Evolutionary conservation across 2,888 invertebrate species (phyloP).

Genomic region (Aquatica leii): DNA sequence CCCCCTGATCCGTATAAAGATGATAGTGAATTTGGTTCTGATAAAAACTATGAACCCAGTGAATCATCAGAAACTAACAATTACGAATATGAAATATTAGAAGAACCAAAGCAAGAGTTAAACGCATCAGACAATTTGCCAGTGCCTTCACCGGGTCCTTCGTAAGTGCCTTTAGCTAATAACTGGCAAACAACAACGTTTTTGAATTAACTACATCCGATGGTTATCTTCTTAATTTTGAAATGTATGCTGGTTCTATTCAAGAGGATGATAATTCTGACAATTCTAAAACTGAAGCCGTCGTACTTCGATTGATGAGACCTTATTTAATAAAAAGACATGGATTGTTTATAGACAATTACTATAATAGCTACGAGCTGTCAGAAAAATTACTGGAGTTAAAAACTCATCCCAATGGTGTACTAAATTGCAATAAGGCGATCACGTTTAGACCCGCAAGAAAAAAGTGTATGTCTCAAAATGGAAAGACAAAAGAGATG

Average conservation of each 20-base stretch:
- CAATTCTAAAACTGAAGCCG: neutral
- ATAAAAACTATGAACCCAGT: too few relatives aligned
- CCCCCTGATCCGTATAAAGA: too few relatives aligned
- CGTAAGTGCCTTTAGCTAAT: neutral
- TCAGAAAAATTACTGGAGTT: constrained; percentile 23
- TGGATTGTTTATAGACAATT: neutral
- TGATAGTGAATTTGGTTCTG: too few relatives aligned
- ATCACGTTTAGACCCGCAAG: constrained; percentile 25
- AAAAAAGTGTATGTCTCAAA: too few relatives aligned
- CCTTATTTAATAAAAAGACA: neutral
- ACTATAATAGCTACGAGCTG: constrained; percentile 30
- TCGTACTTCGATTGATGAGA: neutral
- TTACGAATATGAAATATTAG: neutral
- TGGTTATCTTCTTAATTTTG: neutral
- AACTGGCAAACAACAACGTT: neutral
- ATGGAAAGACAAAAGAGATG: constrained; percentile 37
- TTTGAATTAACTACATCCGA: neutral
- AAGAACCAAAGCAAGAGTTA: neutral
- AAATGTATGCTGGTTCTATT: neutral
- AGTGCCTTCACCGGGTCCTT: too few relatives aligned
- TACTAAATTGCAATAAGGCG: constrained; percentile 27
- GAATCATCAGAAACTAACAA: too few relatives aligned
- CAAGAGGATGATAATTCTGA: neutral
- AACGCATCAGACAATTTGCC: too few relatives aligned
- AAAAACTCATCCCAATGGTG: constrained; percentile 34